Base-by-base conservation (phyloP, 2,797 vertebrate species). In the Chrysocyon brachyurus region DNA sequence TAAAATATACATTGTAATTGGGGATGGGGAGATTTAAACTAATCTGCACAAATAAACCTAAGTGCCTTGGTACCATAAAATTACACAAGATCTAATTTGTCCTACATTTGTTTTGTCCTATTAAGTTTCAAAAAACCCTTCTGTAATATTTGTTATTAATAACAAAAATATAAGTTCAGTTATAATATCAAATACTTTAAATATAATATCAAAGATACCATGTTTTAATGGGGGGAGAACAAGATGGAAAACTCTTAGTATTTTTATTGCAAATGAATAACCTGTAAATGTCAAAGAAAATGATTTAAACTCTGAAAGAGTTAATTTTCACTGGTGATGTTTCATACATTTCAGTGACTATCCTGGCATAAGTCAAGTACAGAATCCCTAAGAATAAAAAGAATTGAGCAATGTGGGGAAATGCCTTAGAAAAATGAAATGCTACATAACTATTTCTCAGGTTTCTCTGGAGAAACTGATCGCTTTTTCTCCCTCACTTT, bases 101-200 rank as follows among this genome's bases (percentile, higher is more conserved):
- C 12, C 11, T 91, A 40, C 6, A n/a, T 89, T 84, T 75, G 11
- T 56, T 85, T 95, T 89, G 8, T 81, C 7, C 14, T n/a, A 36
- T 66, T 54, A 87, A 16, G 6, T 12, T 79, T 96, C 31, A 85
- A 66, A 78, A 1, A 5, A 26, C 52, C 40, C 40, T 75, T 40
- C 36, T 59, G 3, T 59, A 54, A 36, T 33, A 77, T 4, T 15
- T 54, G 8, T 87, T 78, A 64, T 77, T 73, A 89, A 2, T 70
- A 90, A 81, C 22, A 57, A 79, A 88, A 92, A 72, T 77, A 19
- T 52, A 92, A 94, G 15, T 85, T 91, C 26, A 88, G 21, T 63
- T 68, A 61, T 68, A 68, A 36, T 72, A 87, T 40, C 24, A 92
- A 75, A 57, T 17, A 85, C 54, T 64, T 4, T 31, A 95, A 81